Conservation (phyloP, 2,797 vertebrate species). For the Brachyrhaphis roseni region DNA sequence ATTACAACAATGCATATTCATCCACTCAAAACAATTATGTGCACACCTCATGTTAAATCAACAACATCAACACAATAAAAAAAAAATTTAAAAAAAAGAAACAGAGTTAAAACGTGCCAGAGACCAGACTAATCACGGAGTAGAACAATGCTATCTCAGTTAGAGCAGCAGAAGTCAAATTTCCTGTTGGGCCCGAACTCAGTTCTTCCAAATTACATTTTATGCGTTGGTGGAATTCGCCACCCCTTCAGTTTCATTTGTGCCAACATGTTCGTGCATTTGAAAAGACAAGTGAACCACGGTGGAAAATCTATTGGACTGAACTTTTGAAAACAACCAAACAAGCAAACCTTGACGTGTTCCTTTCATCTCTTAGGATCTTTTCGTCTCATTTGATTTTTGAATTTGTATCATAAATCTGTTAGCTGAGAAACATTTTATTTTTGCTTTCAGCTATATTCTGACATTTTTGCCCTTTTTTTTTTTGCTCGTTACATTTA, state of each 20-base stretch:
- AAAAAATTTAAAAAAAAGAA: not conserved
- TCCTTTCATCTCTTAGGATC: not conserved
- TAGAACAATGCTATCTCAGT: constrained; percentile 9
- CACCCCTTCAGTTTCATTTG: not conserved
- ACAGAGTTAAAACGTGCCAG: not conserved
- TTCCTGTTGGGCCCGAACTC: constrained; percentile 4
- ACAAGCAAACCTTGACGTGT: not conserved
- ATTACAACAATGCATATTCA: not conserved
- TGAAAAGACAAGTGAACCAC: not conserved
- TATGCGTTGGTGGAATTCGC: not conserved
- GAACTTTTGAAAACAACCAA: not conserved
- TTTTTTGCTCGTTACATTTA: not conserved
- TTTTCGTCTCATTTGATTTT: not conserved
- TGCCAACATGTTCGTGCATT: not conserved
- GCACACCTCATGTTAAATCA: constrained; percentile 5
- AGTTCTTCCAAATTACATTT: constrained; percentile 1
- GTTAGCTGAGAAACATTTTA: not conserved
- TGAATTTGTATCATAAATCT: not conserved
- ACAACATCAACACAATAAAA: constrained; percentile 1
- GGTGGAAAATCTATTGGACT: not conserved
- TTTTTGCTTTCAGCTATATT: not conserved
- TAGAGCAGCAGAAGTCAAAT: constrained; percentile 10
- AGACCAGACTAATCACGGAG: not conserved
- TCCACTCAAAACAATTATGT: not conserved
- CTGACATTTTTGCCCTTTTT: not conserved